phyloP scores from a whole-genome alignment of 1,140 invertebrate genomes.

The Caenorhabditis briggsae region DNA sequence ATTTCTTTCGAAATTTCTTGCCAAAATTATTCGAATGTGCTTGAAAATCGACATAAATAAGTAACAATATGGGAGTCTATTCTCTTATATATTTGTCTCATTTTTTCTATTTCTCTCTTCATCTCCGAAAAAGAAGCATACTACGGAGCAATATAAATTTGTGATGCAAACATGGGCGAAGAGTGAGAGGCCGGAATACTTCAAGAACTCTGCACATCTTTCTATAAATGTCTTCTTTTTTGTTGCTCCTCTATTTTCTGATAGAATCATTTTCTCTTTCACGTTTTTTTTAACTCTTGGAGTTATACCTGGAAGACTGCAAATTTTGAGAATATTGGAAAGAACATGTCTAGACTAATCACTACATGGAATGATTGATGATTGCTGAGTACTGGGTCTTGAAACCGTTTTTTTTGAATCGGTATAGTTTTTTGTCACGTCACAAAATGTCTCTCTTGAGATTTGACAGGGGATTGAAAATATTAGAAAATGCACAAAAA shows the following conservation, averaged over 20 bases:
- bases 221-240: constrained; percentile 2
- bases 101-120: neutral
- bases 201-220: neutral
- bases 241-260: neutral
- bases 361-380: too few species aligned
- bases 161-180: neutral
- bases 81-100: neutral
- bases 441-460: neutral
- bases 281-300: too few species aligned
- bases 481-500: constrained; percentile 36
- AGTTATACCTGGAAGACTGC: too few species aligned
- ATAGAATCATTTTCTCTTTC: neutral
- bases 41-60: too few species aligned
- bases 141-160: neutral
- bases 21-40: too few species aligned
- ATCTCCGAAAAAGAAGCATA: neutral
- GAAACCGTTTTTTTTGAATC: too few species aligned
- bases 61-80: too few species aligned
- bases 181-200: neutral
- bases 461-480: neutral
- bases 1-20: too few species aligned
- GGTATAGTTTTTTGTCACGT: neutral
- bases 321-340: too few species aligned
- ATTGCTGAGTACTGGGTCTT: too few species aligned
- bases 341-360: too few species aligned